phyloP scores from a whole-genome alignment of 2,113 vertebrate genomes.

The Machaerirhynchus nigripectus region DNA sequence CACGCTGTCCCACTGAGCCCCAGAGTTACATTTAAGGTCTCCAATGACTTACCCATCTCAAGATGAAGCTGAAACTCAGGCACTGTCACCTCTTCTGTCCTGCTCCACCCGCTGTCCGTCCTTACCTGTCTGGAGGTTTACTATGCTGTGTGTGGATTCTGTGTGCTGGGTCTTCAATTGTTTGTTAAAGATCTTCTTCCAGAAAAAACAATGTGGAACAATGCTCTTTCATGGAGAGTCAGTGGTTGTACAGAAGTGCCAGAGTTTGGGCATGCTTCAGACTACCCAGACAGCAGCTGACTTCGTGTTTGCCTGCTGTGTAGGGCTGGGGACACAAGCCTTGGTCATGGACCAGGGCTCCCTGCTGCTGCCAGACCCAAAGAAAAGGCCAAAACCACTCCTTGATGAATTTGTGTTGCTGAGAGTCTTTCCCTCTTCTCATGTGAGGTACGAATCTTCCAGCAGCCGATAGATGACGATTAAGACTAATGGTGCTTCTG shows the following conservation, averaged over 20 bases:
- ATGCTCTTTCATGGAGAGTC: neutral
- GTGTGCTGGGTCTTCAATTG: accelerated
- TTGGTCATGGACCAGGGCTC: accelerated
- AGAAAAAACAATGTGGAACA: accelerated
- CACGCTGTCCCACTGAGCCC: neutral
- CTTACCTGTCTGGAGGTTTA: neutral
- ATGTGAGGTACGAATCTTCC: neutral
- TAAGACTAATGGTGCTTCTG: neutral
- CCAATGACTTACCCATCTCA: neutral
- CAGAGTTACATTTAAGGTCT: neutral
- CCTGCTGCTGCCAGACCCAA: neutral
- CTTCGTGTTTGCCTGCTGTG: neutral
- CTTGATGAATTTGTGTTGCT: accelerated
- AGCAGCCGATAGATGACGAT: accelerated
- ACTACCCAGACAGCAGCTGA: neutral
- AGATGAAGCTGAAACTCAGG: neutral
- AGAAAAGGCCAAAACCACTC: neutral
- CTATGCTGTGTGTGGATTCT: neutral
- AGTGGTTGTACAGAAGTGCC: neutral
- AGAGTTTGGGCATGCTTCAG: neutral
- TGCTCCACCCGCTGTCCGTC: accelerated
- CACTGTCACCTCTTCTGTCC: neutral
- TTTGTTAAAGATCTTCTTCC: neutral
- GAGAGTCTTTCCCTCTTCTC: neutral
- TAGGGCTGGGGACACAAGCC: neutral